Conservation (phyloP, 2,888 invertebrate genomes). For the Cephus pulcher region DNA sequence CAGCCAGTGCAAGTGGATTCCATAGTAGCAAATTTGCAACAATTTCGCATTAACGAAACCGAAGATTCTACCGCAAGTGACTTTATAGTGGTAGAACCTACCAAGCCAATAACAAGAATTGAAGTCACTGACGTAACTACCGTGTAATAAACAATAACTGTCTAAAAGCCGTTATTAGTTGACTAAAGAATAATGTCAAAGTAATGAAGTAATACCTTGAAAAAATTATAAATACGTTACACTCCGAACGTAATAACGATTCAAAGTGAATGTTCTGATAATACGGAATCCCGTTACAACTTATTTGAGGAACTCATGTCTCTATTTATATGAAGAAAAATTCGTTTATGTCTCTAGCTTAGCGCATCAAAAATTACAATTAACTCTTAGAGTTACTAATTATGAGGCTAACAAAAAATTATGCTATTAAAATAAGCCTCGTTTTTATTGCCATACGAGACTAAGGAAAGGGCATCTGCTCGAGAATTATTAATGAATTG, state of each 20-base stretch:
- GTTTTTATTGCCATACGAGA: background rate
- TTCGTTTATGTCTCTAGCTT: background rate
- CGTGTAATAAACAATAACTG: conserved; percentile 55
- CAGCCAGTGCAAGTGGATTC: conserved; percentile 66
- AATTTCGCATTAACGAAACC: conserved; percentile 61
- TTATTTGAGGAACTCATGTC: background rate
- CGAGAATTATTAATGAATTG: background rate
- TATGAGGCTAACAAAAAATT: background rate
- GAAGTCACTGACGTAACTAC: conserved; percentile 69
- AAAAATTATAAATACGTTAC: background rate
- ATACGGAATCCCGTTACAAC: background rate
- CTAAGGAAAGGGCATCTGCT: background rate
- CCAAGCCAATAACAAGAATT: conserved; percentile 68
- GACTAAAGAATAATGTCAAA: background rate
- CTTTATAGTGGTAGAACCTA: conserved; percentile 64
- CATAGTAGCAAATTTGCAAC: conserved; percentile 68
- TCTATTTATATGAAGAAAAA: background rate
- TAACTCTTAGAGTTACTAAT: background rate
- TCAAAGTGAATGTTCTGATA: background rate
- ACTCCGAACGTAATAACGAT: background rate
- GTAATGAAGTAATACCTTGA: conserved; percentile 6
- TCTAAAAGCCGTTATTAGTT: background rate
- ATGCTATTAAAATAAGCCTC: background rate
- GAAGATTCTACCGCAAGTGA: conserved; percentile 33
- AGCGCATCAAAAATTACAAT: background rate